These are phyloP conservation scores for Spongilla lacustris DNA, from an alignment of 37 sponge, comb jelly and placozoan species.

Conservation along the genomic window DNA sequence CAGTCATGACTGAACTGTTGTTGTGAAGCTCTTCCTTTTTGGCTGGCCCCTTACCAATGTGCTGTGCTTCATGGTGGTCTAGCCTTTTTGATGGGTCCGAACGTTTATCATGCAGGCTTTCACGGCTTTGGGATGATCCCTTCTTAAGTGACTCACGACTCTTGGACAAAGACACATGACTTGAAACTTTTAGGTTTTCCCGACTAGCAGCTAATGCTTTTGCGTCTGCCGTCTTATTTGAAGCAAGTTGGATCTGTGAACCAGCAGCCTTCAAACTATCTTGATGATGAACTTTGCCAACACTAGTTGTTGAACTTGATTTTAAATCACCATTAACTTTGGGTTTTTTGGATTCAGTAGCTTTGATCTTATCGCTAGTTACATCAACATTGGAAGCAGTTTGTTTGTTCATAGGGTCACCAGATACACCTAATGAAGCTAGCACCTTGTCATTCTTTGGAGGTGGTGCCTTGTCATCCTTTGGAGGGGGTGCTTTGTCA, in stretches of 20 bases:
- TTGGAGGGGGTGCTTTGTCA: too few species aligned
- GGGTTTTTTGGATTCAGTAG: neutral
- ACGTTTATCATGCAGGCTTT: neutral
- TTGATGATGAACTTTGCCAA: neutral
- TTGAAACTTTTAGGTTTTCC: slow-evolving; percentile 10
- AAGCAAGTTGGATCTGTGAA: slow-evolving; percentile 4
- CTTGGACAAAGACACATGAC: slow-evolving; percentile 3
- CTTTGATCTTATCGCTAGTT: neutral
- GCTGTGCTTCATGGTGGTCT: too few species aligned
- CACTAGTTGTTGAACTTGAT: slow-evolving; percentile 13
- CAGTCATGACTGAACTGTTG: too few species aligned
- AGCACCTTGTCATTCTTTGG: too few species aligned
- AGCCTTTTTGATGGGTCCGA: neutral
- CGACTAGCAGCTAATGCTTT: neutral
- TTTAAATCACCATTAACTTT: neutral
- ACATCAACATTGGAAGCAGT: neutral
- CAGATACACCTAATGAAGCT: too few species aligned
- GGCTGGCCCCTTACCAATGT: too few species aligned
- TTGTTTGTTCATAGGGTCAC: too few species aligned
- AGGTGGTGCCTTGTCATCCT: too few species aligned
- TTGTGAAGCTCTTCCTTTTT: too few species aligned
- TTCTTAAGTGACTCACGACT: neutral
- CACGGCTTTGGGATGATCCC: slow-evolving; percentile 12
- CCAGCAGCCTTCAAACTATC: slow-evolving; percentile 8
- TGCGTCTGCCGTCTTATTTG: too few species aligned